These are phyloP conservation scores for Mnemiopsis leidyi DNA, from an alignment of 37 sponge, comb jelly and placozoan species.

Conservation along the genomic window DNA sequence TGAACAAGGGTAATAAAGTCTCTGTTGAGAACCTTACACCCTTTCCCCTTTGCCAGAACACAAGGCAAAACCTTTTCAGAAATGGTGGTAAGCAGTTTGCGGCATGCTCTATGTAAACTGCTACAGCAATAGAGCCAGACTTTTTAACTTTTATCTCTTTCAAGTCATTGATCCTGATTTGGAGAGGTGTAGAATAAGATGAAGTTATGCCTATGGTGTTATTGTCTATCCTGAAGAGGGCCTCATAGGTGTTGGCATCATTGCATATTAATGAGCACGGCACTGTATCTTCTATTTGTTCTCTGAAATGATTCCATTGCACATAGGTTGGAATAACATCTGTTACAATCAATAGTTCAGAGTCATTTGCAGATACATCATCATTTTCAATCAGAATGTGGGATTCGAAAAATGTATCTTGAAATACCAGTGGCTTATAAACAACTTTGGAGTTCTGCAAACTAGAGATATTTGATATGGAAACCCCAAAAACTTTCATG, in stretches of 20 bases:
- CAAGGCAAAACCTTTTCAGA: not conserved
- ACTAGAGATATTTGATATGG: not conserved
- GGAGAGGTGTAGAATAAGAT: conserved; percentile 38
- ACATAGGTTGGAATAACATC: conserved; percentile 64
- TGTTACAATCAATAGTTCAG: not conserved
- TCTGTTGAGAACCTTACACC: conserved; percentile 4
- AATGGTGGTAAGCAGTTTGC: conserved; percentile 39
- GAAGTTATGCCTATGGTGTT: not conserved
- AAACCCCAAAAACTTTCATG: not conserved
- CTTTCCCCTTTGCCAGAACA: conserved; percentile 44
- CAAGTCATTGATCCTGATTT: not conserved
- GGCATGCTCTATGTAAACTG: conserved; percentile 7
- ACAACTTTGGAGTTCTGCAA: not conserved
- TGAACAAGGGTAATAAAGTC: not conserved
- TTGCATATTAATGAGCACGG: not conserved
- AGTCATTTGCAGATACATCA: not conserved
- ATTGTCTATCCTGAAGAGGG: not conserved
- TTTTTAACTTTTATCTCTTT: not conserved
- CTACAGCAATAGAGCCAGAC: not conserved
- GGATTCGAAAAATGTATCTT: conserved; percentile 46
- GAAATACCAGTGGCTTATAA: not conserved
- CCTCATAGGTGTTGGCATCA: conserved; percentile 43
- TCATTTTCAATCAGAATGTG: not conserved
- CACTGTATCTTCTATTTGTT: not conserved
- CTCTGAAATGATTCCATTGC: conserved; percentile 1